A percentile compares a stretch with the other conserved stretches of the same genome.
These are phyloP conservation scores for Epinephelus cyanopodus DNA, from an alignment of 2,113 vertebrate genomes.

Conservation along the genomic window DNA sequence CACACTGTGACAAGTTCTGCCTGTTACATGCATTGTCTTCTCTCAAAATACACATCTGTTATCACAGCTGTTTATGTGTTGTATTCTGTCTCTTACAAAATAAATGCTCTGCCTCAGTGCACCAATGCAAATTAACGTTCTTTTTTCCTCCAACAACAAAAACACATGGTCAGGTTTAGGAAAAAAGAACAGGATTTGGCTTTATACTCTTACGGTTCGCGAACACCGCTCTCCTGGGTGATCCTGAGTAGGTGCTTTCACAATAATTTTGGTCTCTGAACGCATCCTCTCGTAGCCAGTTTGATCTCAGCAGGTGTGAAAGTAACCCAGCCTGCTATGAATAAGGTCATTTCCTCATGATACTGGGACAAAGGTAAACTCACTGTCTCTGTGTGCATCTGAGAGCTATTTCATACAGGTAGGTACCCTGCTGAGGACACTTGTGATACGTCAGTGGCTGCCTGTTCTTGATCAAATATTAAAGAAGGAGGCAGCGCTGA, in stretches of 20 bases:
- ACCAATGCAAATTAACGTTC: no score
- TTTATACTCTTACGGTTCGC: no score
- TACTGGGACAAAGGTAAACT: slow-evolving; percentile 56
- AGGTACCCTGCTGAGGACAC: slow-evolving; percentile 41
- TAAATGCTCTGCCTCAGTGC: no score
- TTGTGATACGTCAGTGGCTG: slow-evolving; percentile 37
- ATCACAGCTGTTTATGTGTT: no score
- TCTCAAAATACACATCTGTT: no score
- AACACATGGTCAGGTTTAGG: no score
- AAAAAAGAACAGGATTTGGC: no score
- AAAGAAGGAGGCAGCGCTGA: slow-evolving; percentile 46
- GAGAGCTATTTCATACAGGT: not conserved
- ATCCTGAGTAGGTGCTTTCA: not conserved
- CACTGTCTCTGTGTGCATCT: slow-evolving; percentile 11
- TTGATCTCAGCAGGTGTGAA: slow-evolving; percentile 4
- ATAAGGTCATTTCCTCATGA: slow-evolving; percentile 43
- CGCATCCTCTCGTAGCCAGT: not conserved
- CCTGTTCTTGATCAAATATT: slow-evolving; percentile 73
- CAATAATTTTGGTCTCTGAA: not conserved
- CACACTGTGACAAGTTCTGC: no score
- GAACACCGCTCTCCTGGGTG: no score
- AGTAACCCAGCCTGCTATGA: slow-evolving; percentile 1
- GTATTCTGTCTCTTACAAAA: no score
- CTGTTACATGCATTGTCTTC: no score
- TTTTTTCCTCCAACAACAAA: no score